A percentile compares a stretch with the other conserved stretches of the same genome.
Evolutionary conservation across 2,113 vertebrate species (phyloP).

Genomic region (Paramormyrops kingsleyae): DNA sequence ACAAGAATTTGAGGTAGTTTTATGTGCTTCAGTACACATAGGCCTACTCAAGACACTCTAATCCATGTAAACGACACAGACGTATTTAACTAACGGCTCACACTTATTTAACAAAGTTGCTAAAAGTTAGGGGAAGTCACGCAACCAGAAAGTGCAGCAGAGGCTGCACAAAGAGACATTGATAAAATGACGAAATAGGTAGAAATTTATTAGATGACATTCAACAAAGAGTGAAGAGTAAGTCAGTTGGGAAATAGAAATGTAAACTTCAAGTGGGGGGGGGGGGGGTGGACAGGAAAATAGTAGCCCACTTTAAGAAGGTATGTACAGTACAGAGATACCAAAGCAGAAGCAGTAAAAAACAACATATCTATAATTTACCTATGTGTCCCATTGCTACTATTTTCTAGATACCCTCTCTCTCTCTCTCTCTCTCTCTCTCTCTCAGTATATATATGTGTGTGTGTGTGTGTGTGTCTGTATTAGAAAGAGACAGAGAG

Average conservation of each 20-base stretch:
- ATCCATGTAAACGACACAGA: not conserved
- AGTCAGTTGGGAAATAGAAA: not conserved
- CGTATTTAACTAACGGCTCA: not conserved
- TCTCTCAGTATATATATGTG: not conserved
- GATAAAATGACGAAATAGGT: slow-evolving; percentile 6
- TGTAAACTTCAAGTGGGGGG: not conserved
- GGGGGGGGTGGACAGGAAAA: not conserved
- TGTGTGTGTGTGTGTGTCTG: too few relatives aligned
- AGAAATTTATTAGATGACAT: not conserved
- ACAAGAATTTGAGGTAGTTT: not conserved
- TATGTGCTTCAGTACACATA: not conserved
- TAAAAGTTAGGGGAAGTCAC: not conserved
- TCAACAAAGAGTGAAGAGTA: not conserved
- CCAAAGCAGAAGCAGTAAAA: not conserved
- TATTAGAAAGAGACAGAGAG: not conserved
- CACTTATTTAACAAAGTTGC: not conserved
- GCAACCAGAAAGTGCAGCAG: not conserved
- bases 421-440: not conserved
- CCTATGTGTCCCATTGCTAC: not conserved
- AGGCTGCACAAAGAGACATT: not conserved
- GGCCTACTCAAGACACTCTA: not conserved
- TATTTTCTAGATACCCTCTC: not conserved
- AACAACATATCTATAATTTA: not conserved
- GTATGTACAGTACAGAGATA: not conserved
- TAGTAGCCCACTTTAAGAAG: not conserved